Evolutionary conservation across 2,113 vertebrate species (phyloP).

Genomic region (Pungitius pungitius): DNA sequence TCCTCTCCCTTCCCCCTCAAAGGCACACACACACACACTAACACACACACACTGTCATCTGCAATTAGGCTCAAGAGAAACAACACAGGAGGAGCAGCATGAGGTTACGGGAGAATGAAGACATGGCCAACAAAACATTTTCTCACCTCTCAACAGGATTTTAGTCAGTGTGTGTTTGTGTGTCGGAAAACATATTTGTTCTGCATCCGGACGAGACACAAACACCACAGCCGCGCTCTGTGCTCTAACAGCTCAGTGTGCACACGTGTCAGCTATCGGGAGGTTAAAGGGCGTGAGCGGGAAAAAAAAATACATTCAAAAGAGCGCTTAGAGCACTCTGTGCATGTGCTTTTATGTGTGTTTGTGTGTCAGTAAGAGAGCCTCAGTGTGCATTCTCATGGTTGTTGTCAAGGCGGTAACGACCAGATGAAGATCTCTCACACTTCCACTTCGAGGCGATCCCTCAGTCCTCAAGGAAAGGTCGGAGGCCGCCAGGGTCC

Average conservation of each 20-base stretch:
- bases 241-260: slow-evolving; percentile 36
- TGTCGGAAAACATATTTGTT: slow-evolving; percentile 29
- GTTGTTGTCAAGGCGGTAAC: slow-evolving; percentile 50
- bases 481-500: slow-evolving; percentile 66
- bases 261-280: slow-evolving; percentile 20
- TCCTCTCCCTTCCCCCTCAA: slow-evolving; percentile 64
- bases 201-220: slow-evolving; percentile 4
- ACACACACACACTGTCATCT: slow-evolving; percentile 74
- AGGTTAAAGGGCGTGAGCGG: slow-evolving; percentile 18
- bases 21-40: slow-evolving; percentile 47
- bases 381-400: slow-evolving; percentile 37
- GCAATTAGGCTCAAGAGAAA: slow-evolving; percentile 76
- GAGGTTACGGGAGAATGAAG: slow-evolving; percentile 58
- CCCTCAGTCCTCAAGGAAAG: slow-evolving; percentile 65
- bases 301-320: slow-evolving; percentile 23
- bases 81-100: slow-evolving; percentile 68
- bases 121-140: slow-evolving; percentile 56
- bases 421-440: slow-evolving; percentile 72
- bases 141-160: slow-evolving; percentile 39
- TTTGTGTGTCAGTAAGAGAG: slow-evolving; percentile 2
- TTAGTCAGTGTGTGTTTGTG: slow-evolving; percentile 15
- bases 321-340: slow-evolving; percentile 1
- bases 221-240: neutral
- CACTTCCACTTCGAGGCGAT: slow-evolving; percentile 63
- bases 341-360: slow-evolving; percentile 12